Conservation (phyloP, 2,797 vertebrate species). For the Sebastes steindachneri region DNA sequence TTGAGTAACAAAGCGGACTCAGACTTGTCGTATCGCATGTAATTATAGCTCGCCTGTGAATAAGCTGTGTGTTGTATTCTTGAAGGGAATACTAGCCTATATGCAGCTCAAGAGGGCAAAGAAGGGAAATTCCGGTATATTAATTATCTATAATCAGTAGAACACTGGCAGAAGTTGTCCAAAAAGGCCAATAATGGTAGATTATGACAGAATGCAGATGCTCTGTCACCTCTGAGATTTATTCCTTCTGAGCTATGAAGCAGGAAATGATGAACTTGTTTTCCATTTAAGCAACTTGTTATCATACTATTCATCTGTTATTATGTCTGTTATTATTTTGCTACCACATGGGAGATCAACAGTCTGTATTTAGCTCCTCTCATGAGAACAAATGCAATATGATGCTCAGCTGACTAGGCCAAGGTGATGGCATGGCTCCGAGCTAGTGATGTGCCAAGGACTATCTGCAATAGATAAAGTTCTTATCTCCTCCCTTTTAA, state of each 20-base stretch:
- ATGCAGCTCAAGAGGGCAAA: background rate
- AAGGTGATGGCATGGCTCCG: slow-evolving; percentile 8
- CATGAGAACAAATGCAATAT: slow-evolving; percentile 52
- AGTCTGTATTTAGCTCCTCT: slow-evolving; percentile 39
- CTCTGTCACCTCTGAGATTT: background rate
- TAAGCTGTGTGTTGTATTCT: background rate
- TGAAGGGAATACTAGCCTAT: background rate
- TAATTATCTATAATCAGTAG: background rate
- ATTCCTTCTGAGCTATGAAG: background rate
- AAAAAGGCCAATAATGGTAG: background rate
- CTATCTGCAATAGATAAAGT: background rate
- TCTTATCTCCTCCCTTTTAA: background rate
- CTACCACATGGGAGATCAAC: background rate
- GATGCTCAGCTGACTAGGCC: slow-evolving; percentile 66
- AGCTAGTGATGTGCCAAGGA: background rate
- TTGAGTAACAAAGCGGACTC: background rate
- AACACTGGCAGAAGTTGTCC: background rate
- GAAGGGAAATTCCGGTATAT: background rate
- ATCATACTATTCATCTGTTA: background rate
- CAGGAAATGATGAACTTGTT: background rate
- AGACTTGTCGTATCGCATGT: background rate
- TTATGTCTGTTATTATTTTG: slow-evolving; percentile 1
- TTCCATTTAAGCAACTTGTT: background rate
- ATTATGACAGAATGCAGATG: background rate
- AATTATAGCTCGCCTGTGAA: background rate